Conservation (phyloP, 2,113 vertebrate genomes). For the Nibea coibor region DNA sequence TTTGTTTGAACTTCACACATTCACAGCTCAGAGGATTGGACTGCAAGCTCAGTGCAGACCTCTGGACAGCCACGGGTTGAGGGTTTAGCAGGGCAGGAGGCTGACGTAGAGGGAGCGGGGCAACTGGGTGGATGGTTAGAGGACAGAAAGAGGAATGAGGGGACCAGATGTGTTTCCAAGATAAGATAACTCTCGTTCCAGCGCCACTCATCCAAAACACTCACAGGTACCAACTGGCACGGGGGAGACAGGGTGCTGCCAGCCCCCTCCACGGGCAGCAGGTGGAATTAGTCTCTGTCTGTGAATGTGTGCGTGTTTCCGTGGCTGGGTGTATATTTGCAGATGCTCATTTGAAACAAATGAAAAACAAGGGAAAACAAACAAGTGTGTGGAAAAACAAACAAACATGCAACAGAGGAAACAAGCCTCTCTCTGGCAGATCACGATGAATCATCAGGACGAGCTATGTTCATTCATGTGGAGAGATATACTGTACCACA, state of each 20-base stretch:
- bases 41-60: slow-evolving; percentile 27
- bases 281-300: slow-evolving; percentile 58
- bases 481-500: slow-evolving; percentile 1
- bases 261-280: slow-evolving; percentile 42
- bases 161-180: slow-evolving; percentile 74
- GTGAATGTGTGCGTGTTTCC: slow-evolving; percentile 23
- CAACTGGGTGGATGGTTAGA: slow-evolving; percentile 46
- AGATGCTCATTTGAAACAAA: slow-evolving; percentile 33
- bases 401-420: slow-evolving; percentile 23
- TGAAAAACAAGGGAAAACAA: slow-evolving; percentile 33
- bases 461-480: background rate
- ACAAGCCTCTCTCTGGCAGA: slow-evolving; percentile 5
- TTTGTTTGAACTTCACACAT: slow-evolving; percentile 69
- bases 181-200: slow-evolving; percentile 67
- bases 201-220: slow-evolving; percentile 67
- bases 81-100: slow-evolving; percentile 30
- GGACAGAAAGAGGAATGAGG: slow-evolving; percentile 54
- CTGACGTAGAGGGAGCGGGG: background rate
- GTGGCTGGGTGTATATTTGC: slow-evolving; percentile 30
- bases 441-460: slow-evolving; percentile 24
- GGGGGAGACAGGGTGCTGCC: slow-evolving; percentile 37
- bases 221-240: slow-evolving; percentile 68
- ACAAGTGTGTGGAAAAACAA: slow-evolving; percentile 7
- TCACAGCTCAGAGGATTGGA: slow-evolving; percentile 63
- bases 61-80: slow-evolving; percentile 9